Percentiles rank a stretch among this genome's conserved stretches.
Evolutionary conservation across 1,140 invertebrate species (phyloP).

Genomic region (Diorhabda sublineata): DNA sequence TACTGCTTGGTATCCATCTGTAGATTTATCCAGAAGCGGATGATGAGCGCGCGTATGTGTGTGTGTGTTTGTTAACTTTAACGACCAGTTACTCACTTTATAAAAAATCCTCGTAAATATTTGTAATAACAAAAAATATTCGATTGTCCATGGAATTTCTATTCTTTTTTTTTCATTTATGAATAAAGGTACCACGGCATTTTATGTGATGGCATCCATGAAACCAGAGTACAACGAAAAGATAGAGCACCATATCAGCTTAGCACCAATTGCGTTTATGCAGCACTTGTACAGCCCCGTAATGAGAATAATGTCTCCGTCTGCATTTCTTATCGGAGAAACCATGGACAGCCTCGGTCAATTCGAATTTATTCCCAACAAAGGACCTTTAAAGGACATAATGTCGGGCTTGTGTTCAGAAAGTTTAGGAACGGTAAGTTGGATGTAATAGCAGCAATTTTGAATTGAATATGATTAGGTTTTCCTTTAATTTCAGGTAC

Average conservation of each 20-base stretch:
- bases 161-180: no score
- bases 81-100: no score
- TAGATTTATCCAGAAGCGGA: no score
- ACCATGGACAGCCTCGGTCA: neutral
- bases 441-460: no score
- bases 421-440: slow-evolving; percentile 41
- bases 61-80: no score
- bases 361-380: slow-evolving; percentile 12
- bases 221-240: slow-evolving; percentile 53
- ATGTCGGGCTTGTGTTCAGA: slow-evolving; percentile 49
- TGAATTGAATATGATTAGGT: no score
- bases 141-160: no score
- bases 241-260: slow-evolving; percentile 52
- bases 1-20: no score
- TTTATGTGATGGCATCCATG: slow-evolving; percentile 51
- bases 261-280: slow-evolving; percentile 59
- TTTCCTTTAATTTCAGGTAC: slow-evolving; percentile 18
- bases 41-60: no score
- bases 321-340: neutral
- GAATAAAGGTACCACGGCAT: slow-evolving; percentile 53
- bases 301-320: slow-evolving; percentile 38
- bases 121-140: no score
- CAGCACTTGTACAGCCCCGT: slow-evolving; percentile 51
- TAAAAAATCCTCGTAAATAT: no score
- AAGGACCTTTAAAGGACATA: slow-evolving; percentile 46